Conservation (phyloP, 2,888 invertebrate genomes). For the Xestia sexstrigata region DNA sequence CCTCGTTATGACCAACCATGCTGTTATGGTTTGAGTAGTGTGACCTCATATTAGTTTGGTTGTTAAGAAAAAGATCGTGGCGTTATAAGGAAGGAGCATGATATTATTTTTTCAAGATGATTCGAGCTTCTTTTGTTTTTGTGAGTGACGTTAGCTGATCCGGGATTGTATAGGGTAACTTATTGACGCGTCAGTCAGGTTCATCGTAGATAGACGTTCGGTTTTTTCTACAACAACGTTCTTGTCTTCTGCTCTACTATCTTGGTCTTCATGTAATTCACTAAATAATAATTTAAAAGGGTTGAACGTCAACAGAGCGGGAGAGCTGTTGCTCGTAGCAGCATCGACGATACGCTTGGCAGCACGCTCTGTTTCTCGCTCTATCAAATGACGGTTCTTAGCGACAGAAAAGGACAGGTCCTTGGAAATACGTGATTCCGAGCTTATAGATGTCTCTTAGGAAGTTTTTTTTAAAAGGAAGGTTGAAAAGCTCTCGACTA, state of each 20-base stretch:
- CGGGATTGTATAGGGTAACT: background rate
- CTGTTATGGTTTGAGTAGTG: constrained; percentile 46
- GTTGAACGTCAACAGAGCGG: too few relatives aligned
- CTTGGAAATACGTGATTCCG: too few relatives aligned
- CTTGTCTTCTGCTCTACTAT: background rate
- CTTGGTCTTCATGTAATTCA: background rate
- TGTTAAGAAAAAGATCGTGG: constrained; percentile 6
- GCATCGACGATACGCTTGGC: background rate
- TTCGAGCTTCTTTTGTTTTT: constrained; percentile 28
- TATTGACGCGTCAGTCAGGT: constrained; percentile 1
- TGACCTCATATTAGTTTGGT: constrained; percentile 40
- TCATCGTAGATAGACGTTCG: background rate
- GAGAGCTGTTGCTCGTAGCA: too few relatives aligned
- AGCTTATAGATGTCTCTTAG: too few relatives aligned
- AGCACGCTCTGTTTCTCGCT: too few relatives aligned
- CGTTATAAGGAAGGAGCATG: background rate
- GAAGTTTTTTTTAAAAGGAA: constrained; percentile 11
- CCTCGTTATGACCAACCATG: constrained; percentile 55
- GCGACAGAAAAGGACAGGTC: too few relatives aligned
- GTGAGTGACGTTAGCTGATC: constrained; percentile 4
- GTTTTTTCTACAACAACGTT: background rate
- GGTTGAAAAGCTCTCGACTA: background rate
- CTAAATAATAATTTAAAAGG: background rate
- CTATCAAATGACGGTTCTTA: too few relatives aligned
- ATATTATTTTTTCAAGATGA: constrained; percentile 15